These are phyloP conservation scores for Sycon ciliatum DNA, from an alignment of 37 sponge, comb jelly and placozoan genomes.

Conservation along the genomic window DNA sequence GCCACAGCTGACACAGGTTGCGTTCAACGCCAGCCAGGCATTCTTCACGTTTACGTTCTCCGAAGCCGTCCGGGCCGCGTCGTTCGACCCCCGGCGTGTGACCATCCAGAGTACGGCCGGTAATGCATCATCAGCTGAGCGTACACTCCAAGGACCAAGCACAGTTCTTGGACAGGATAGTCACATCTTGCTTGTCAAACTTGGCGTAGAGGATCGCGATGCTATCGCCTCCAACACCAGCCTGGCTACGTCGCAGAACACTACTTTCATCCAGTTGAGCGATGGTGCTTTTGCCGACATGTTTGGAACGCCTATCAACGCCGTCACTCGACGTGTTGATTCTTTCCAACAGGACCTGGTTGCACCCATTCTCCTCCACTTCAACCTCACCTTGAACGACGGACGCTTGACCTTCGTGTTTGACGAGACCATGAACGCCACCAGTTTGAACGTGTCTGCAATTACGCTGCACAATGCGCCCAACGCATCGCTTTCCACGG, in stretches of 20 bases:
- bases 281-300: background rate
- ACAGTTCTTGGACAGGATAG: background rate
- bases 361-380: slow-evolving; percentile 46
- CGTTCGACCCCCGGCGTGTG: slow-evolving; percentile 47
- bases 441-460: background rate
- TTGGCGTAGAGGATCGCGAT: slow-evolving; percentile 13
- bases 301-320: background rate
- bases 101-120: slow-evolving; percentile 43
- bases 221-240: slow-evolving; percentile 38
- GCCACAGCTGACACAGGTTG: slow-evolving; percentile 47
- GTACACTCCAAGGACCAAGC: background rate
- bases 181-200: background rate
- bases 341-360: slow-evolving; percentile 39
- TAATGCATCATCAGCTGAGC: background rate
- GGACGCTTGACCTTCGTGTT: background rate
- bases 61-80: slow-evolving; percentile 31
- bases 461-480: slow-evolving; percentile 5
- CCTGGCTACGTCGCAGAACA: slow-evolving; percentile 41
- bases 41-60: slow-evolving; percentile 55
- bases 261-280: background rate
- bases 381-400: slow-evolving; percentile 56
- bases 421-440: slow-evolving; percentile 8
- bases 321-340: slow-evolving; percentile 14
- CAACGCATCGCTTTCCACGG: too few relatives aligned
- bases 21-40: slow-evolving; percentile 49